Evolutionary conservation across 1,140 invertebrate genomes (phyloP), one percentile per base, ranked within the genome.

Genomic region (Zaprionus vittiger): DNA sequence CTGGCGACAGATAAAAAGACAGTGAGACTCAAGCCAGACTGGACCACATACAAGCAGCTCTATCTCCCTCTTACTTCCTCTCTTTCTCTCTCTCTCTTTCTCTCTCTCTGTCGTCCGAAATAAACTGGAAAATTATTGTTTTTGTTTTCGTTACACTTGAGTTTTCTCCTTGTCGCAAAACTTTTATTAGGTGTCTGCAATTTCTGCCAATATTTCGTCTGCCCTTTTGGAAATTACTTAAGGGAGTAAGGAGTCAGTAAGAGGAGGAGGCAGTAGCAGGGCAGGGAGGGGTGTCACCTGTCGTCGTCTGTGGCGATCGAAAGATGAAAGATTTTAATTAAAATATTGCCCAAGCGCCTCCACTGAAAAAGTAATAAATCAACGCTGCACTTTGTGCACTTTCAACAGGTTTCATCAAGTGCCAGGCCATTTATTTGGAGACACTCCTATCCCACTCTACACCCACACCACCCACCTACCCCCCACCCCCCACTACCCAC

Each of bases 161-260:
- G 80, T 68, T 68, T 75, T 52, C 77, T 82, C 57, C 81, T 90
- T 90, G 79, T 85, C 81, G 85, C 69, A 90, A 89, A 89, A 90
- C 82, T 90, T 90, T 90, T 91, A 90, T 90, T 90, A 90, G 85
- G 86, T 90, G 85, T 90, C 86, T 90, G 85, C 85, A 90, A 80
- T 77, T 80, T 69, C 67, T 75, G 85, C 81, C 84, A 79, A 89
- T 90, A 85, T 90, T 90, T 49, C 57, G 79, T 76, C 77, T 73
- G 66, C 83, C 63, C 56, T 79, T 57, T 57, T 56, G 75, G 83
- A 89, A 85, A 89, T 89, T 89, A 89, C 84, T 81, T 89, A 57
- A 73, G 85, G 85, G 79, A 90, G 14, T 37, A 9, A 90, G 14
- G 26, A 9, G 17, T 20, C n/a, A 4, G 37, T 22, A 34, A n/a